A percentile compares a stretch with the other conserved stretches of the same genome.
phyloP scores from a whole-genome alignment of 2,797 vertebrate genomes.

The Phrynocephalus vlangalii region DNA sequence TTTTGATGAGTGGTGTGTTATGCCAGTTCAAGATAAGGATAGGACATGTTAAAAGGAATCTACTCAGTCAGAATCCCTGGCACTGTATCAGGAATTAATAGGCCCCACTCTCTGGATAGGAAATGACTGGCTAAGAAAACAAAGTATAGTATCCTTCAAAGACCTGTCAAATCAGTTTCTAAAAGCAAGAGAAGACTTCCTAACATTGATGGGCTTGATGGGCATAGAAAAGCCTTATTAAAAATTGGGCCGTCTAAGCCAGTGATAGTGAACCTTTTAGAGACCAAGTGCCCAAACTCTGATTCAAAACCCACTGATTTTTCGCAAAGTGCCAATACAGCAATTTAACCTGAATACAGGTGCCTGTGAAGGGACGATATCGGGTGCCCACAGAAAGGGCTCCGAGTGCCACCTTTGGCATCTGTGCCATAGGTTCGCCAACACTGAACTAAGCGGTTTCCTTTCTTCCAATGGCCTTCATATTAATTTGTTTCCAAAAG shows the following conservation, averaged over 20 bases:
- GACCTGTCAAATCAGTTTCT: slow-evolving; percentile 31
- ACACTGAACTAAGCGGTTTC: neutral
- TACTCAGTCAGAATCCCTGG: slow-evolving; percentile 47
- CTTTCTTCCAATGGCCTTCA: neutral
- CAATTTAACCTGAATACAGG: too few relatives aligned
- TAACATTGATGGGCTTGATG: slow-evolving; percentile 20
- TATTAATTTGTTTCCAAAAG: neutral
- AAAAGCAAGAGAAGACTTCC: slow-evolving; percentile 22
- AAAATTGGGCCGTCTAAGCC: neutral
- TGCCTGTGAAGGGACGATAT: too few relatives aligned
- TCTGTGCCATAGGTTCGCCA: too few relatives aligned
- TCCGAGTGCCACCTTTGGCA: too few relatives aligned
- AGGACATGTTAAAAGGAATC: slow-evolving; percentile 48
- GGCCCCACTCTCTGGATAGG: slow-evolving; percentile 30
- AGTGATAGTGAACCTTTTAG: too few relatives aligned
- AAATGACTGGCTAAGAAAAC: slow-evolving; percentile 44
- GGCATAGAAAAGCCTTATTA: slow-evolving; percentile 26
- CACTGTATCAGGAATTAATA: slow-evolving; percentile 48
- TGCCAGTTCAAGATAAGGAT: slow-evolving; percentile 41
- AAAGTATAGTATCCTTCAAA: slow-evolving; percentile 42
- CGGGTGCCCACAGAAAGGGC: too few relatives aligned
- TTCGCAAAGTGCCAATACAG: too few relatives aligned
- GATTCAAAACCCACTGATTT: too few relatives aligned
- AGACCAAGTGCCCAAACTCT: too few relatives aligned
- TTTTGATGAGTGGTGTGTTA: slow-evolving; percentile 35